A percentile compares a stretch with the other conserved stretches of the same genome.
phyloP scores from a whole-genome alignment of 2,888 invertebrate species.

The Girardia tigrina region DNA sequence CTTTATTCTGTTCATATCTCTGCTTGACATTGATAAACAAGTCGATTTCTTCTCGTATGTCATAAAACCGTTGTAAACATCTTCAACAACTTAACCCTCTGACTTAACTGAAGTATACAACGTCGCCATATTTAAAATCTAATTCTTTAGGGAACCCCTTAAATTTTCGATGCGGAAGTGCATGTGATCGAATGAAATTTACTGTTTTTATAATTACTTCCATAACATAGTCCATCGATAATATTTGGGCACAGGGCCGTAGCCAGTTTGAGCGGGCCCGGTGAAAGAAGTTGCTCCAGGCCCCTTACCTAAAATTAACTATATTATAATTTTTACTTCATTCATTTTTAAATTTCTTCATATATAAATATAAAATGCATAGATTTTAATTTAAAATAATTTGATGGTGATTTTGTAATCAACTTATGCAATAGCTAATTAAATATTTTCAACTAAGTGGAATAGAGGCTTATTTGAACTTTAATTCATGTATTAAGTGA shows the following conservation, averaged over 20 bases:
- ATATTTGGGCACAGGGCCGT: conserved; percentile 3
- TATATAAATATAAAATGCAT: too few species aligned
- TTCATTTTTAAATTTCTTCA: too few species aligned
- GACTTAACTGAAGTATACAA: conserved; percentile 12
- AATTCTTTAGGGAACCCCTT: not conserved
- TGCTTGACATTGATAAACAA: conserved; percentile 8
- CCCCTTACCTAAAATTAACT: too few species aligned
- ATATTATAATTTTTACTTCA: too few species aligned
- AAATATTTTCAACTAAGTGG: too few species aligned
- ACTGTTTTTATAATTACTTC: conserved; percentile 9
- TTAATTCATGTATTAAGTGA: too few species aligned
- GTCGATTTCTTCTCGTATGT: not conserved
- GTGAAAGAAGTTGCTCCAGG: too few species aligned
- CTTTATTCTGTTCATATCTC: not conserved
- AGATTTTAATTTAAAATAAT: too few species aligned
- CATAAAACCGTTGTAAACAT: conserved; percentile 7
- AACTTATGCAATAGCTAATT: too few species aligned
- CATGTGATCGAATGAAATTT: not conserved
- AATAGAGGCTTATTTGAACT: too few species aligned
- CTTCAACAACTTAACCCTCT: conserved; percentile 11
- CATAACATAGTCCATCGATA: conserved; percentile 10
- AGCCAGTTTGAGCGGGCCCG: too few species aligned
- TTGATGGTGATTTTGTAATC: too few species aligned
- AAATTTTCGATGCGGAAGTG: conserved; percentile 8
- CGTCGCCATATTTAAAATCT: not conserved